Base-by-base conservation (phyloP, 1,140 invertebrate genomes). In the Rhizoglyphus robini region DNA sequence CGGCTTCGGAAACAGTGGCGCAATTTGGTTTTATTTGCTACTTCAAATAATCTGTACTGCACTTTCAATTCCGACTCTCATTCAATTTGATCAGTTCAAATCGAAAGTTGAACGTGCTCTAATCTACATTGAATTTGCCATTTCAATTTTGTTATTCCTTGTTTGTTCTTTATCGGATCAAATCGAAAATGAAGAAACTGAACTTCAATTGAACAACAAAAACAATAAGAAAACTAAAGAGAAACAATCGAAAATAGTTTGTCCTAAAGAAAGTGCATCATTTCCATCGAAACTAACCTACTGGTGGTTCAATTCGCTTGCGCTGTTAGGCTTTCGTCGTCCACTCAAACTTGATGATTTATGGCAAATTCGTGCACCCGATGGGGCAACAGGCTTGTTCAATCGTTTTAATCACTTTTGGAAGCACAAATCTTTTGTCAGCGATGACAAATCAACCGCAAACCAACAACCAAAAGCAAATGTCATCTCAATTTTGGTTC, bases 241-340 rank as follows among this genome's bases (percentile, higher is more conserved):
- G n/a, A 20, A 60, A 20, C 8, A 31, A 54, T 5, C 8, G 36
- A 63, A 49, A 34, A 64, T 49, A 3, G 71, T 25, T 27, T 94
- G 88, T 76, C 94, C 95, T 54, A 92, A 97, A 75, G 79, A 82
- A 59, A n/a, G n/a, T n/a, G n/a, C n/a, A n/a, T n/a, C n/a, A n/a
- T n/a, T n/a, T n/a, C n/a, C n/a, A n/a, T n/a, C n/a, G n/a, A 82
- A 83, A 58, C 76, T 98, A 3, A 82, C 25, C 23, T 66, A 63
- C 30, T 61, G 25, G 2, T 66, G 65, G 65, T 66, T 38, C 32
- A 27, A 64, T 34, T 30, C 34, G 13, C 36, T 66, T 34, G 32
- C 32, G 3, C 20, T 63, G 5, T 15, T 30, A 2, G 65, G 65
- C 8, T 66, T 27, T 20, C 51, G 32, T 29, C 25, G 31, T 4